Evolutionary conservation across 2,888 invertebrate species (phyloP).

Genomic region (Epinotia ramella): DNA sequence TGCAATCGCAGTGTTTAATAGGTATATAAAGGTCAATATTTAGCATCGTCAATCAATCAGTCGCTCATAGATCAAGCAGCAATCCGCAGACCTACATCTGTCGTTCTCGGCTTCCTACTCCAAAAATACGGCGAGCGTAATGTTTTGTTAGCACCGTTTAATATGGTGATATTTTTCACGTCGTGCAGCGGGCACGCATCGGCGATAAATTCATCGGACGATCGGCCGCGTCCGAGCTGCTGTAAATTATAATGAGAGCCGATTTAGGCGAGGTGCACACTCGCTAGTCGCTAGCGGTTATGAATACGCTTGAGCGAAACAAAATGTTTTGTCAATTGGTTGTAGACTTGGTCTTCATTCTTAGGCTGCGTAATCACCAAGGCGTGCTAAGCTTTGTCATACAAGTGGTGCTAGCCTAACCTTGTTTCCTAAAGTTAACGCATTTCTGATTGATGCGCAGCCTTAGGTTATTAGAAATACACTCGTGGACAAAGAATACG

Average conservation of each 20-base stretch:
- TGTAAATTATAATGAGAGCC: slow-evolving; percentile 83
- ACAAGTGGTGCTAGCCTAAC: no score
- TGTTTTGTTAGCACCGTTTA: slow-evolving; percentile 63
- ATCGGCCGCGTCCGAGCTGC: slow-evolving; percentile 67
- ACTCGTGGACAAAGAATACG: no score
- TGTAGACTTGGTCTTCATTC: neutral
- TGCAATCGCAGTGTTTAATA: no score
- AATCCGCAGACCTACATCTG: slow-evolving; percentile 17
- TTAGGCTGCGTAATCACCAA: neutral
- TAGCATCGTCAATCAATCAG: no score
- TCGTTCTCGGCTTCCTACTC: slow-evolving; percentile 41
- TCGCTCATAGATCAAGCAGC: neutral
- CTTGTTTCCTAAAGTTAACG: no score
- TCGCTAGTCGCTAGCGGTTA: slow-evolving; percentile 46
- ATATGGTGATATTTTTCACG: slow-evolving; percentile 71
- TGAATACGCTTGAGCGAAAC: slow-evolving; percentile 5
- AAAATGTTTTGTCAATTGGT: neutral
- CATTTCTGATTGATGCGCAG: no score
- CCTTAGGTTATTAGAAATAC: no score
- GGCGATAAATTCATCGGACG: slow-evolving; percentile 77
- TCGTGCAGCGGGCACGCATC: slow-evolving; percentile 66
- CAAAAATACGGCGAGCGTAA: slow-evolving; percentile 54
- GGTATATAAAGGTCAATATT: no score
- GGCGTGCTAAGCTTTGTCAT: no score
- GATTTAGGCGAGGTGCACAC: slow-evolving; percentile 67